Base-by-base conservation (phyloP, 2,888 invertebrate species). In the Dryobotodes eremita region DNA sequence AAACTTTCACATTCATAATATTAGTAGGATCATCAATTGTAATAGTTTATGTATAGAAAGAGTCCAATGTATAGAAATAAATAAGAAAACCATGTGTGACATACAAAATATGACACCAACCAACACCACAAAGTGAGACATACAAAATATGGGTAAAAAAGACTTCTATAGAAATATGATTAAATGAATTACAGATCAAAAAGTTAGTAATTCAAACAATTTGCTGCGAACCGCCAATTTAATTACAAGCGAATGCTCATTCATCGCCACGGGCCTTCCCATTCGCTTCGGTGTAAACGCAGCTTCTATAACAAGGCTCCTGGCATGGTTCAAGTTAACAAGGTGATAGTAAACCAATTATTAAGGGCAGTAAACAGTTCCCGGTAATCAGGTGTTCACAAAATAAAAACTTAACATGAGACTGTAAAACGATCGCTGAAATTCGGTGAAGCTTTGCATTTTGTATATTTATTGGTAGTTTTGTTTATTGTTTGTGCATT, bases 331-430 rank as follows among this genome's bases (percentile, higher is more conserved):
- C 85, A 68, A 79, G 80, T 77, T 94, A 93, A 93, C 93, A 91
- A 93, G 92, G 91, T 89, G 92, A 87, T 90, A 91, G 87, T 92
- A 90, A 92, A 92, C 90, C 91, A 93, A 93, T 93, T 92, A 94
- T 93, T 91, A 92, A 90, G 89, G 87, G 91, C 83, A 80, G 89
- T 94, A 92, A 93, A 94, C 82, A 80, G 89, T 89, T 86, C 83
- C 82, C 81, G 69, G 86, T 88, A 89, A 86, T 79, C 84, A 80
- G 77, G 71, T 80, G 77, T 86, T 83, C 85, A 82, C 72, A n/a
- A 83, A 83, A 86, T 79, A 88, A 86, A 87, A 83, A 74, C 46
- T 69, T 57, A 73, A 72, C 23, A 42, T 26, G 8, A 48, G 2
- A n/a, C 55, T 64, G 68, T 85, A 85, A 84, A 70, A 72, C 79